These are phyloP conservation scores for Indri indri DNA, from an alignment of 2,113 vertebrate species.

Conservation along the genomic window DNA sequence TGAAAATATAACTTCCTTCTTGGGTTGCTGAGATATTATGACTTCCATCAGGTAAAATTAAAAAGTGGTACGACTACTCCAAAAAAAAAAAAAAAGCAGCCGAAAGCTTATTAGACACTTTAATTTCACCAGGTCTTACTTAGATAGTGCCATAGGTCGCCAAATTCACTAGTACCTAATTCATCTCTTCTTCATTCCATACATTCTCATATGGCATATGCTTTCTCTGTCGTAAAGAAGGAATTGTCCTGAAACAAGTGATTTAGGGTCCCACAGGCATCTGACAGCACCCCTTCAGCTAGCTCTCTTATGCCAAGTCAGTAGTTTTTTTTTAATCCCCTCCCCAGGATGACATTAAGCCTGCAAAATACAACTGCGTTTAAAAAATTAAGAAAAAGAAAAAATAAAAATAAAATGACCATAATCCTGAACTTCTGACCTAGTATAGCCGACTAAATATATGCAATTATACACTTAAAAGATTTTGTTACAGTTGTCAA, in stretches of 20 bases:
- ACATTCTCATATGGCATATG: not conserved
- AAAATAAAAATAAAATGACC: not conserved
- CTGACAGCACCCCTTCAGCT: slow-evolving; percentile 16
- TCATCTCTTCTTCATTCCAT: not conserved
- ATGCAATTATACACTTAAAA: slow-evolving; percentile 28
- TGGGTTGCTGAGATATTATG: not conserved
- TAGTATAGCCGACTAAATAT: slow-evolving; percentile 40
- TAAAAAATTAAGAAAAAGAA: not conserved
- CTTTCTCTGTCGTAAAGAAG: not conserved
- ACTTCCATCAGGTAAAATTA: not conserved
- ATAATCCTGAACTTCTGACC: slow-evolving; percentile 52
- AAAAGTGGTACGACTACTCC: not conserved
- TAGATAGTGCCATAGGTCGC: not conserved
- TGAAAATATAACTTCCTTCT: not conserved
- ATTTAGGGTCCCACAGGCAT: not conserved
- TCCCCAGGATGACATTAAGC: not conserved
- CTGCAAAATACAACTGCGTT: slow-evolving; percentile 55
- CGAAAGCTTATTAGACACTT: not conserved
- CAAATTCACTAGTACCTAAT: not conserved
- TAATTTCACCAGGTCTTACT: not conserved
- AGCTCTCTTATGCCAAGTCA: slow-evolving; percentile 1
- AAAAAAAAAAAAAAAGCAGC: not conserved
- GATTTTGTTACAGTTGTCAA: slow-evolving; percentile 63
- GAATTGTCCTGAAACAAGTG: slow-evolving; percentile 39
- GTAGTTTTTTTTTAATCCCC: not conserved